Base-by-base conservation (phyloP, 2,113 vertebrate genomes). In the Orthonyx spaldingii region DNA sequence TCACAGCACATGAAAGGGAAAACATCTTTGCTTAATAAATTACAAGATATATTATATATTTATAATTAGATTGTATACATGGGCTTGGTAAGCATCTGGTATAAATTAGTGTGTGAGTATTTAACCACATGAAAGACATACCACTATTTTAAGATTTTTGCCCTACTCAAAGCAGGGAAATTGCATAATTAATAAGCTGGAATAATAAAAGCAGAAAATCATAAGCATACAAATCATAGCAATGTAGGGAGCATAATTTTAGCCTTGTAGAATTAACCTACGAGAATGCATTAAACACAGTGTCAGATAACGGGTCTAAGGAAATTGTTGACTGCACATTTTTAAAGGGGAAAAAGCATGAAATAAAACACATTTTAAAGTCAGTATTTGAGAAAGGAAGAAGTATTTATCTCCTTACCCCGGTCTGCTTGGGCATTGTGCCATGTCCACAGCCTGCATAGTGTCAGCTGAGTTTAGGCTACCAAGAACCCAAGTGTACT, bases 111-210 rank as follows among this genome's bases (percentile, higher is more conserved):
- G 16, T 55, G 27, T 66, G 26, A 79, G 21, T 60, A 35, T 64
- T 91, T 88, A 83, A 83, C 46, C 35, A 24, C 60, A 42, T 35
- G 59, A 70, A 95, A 92, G 37, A 94, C 92, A 94, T 76, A 88
- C 16, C 28, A 44, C 11, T 72, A 72, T 83, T 80, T 83, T 74
- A 92, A 83, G 22, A 49, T 57, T 86, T 87, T 89, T 89, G 41
- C 18, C 16, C 19, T 87, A 64, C 44, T 91, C 9, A 68, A n/a
- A 76, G 30, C 16, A 82, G 20, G 6, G 26, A 87, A 76, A 72
- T 49, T 87, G 49, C 56, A 64, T 91, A 56, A 89, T 71, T 89
- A 87, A 75, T 92, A 69, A 80, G 32, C 17, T 88, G 42, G 37
- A 90, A 68, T 46, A 95, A 80, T 92, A 77, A 88, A 93, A 65